Evolutionary conservation across 2,888 invertebrate genomes (phyloP).

Genomic region (Trichopria drosophilae): DNA sequence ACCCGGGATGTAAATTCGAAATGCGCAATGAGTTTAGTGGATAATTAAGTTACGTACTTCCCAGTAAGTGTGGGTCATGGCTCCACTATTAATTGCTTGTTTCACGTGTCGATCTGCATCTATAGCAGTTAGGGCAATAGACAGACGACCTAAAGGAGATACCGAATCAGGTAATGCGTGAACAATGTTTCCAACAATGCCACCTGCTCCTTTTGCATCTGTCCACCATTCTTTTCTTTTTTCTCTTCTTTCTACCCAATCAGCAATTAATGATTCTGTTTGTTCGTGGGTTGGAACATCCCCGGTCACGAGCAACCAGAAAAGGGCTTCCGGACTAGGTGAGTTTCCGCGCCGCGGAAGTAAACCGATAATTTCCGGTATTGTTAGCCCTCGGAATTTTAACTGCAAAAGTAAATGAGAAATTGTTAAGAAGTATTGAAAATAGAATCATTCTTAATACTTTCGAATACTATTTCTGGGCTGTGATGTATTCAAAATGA

Average conservation of each 20-base stretch:
- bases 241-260: slow-evolving; percentile 46
- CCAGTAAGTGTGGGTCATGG: slow-evolving; percentile 44
- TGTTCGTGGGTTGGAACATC: slow-evolving; percentile 50
- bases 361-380: slow-evolving; percentile 46
- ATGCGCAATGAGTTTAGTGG: neutral
- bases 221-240: slow-evolving; percentile 43
- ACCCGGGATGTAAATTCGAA: too few species aligned
- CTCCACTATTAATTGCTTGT: slow-evolving; percentile 30
- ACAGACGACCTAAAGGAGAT: slow-evolving; percentile 42
- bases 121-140: slow-evolving; percentile 44
- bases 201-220: slow-evolving; percentile 38
- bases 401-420: too few species aligned
- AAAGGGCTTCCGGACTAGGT: slow-evolving; percentile 50
- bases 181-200: slow-evolving; percentile 39
- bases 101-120: slow-evolving; percentile 38
- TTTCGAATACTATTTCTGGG: too few species aligned
- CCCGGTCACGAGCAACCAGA: slow-evolving; percentile 51
- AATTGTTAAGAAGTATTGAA: too few species aligned
- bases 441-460: too few species aligned
- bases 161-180: slow-evolving; percentile 41
- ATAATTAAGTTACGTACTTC: too few species aligned
- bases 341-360: slow-evolving; percentile 46
- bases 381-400: slow-evolving; percentile 47
- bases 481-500: too few species aligned
- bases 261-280: slow-evolving; percentile 45